phyloP scores from a whole-genome alignment of 1,140 invertebrate genomes.

The Microplitis demolitor region DNA sequence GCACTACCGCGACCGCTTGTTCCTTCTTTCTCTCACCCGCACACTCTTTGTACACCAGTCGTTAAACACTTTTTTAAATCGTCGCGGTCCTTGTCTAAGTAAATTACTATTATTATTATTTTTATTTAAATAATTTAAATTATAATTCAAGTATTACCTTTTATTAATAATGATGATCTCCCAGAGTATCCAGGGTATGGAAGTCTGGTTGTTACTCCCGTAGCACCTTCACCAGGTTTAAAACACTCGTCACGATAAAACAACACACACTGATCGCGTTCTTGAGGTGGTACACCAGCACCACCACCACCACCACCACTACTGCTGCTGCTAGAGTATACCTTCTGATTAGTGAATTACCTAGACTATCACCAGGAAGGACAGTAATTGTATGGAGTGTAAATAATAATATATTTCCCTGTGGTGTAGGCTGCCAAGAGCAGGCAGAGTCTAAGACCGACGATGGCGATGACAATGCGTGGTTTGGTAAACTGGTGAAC shows the following conservation, averaged over 20 bases:
- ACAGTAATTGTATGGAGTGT: too few species aligned
- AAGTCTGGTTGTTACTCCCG: too few species aligned
- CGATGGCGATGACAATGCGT: background rate
- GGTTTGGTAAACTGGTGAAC: constrained; percentile 2
- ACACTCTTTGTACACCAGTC: constrained; percentile 16
- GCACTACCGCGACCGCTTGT: background rate
- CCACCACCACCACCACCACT: too few species aligned
- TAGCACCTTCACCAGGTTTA: background rate
- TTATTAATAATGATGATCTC: too few species aligned
- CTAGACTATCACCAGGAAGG: too few species aligned
- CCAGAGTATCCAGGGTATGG: too few species aligned
- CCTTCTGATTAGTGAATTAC: too few species aligned
- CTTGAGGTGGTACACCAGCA: background rate
- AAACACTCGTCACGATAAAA: background rate
- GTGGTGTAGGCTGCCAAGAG: too few species aligned
- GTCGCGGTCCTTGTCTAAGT: background rate
- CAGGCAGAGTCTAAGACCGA: background rate
- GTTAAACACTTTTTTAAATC: constrained; percentile 16
- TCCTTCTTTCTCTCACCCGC: constrained; percentile 17
- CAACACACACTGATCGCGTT: background rate
- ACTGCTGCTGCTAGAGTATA: too few species aligned
- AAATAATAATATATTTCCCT: too few species aligned
- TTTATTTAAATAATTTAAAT: background rate
- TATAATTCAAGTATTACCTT: too few species aligned
- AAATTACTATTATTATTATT: background rate